Base-by-base conservation (phyloP, 2,888 invertebrate genomes). In the Azorinus chamasolen region DNA sequence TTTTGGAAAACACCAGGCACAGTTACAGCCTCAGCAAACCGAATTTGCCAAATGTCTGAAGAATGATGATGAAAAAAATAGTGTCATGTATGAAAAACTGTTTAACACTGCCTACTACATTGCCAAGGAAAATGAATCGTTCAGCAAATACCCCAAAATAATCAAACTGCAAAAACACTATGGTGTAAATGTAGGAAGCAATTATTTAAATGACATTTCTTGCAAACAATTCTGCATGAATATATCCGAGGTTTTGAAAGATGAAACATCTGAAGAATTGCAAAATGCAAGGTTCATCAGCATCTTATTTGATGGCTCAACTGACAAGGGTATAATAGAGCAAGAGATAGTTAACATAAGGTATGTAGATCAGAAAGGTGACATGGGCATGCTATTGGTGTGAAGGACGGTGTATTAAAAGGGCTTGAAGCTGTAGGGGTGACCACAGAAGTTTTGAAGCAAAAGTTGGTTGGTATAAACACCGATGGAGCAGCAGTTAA, bases 401-500 rank as follows among this genome's bases (percentile, higher is more conserved):
- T n/a, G n/a, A n/a, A 25, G 59, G 2, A 20, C 22, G 45, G 61
- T 8, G 14, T 41, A 12, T 59, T 58, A 0, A 58, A 71, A 45
- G 63, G 20, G 8, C 51, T 63, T 27, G 55, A 62, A 0, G 4
- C 22, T 20, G 27, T 71, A 14, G 63, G 27, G 25, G 12, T 57
- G 27, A 12, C 63, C 6, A 10, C 10, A 3, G 51, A 57, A 25
- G 25, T 8, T 20, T n/a, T 64, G 8, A 12, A 57, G 1, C 32
- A 24, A 14, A 71, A 63, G 20, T 37, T 58, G 10, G 45, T 57
- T 39, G 51, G 58, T n/a, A 58, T 71, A 5, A 64, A 71, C 18
- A 72, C 68, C 20, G 76, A 79, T 57, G 72, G 76, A 5, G 72
- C 76, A 24, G 20, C 64, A 27, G 72, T 76, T 2, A 72, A 68